These are phyloP conservation scores for Barnardius zonarius DNA, from an alignment of 2,113 vertebrate genomes.

Conservation along the genomic window DNA sequence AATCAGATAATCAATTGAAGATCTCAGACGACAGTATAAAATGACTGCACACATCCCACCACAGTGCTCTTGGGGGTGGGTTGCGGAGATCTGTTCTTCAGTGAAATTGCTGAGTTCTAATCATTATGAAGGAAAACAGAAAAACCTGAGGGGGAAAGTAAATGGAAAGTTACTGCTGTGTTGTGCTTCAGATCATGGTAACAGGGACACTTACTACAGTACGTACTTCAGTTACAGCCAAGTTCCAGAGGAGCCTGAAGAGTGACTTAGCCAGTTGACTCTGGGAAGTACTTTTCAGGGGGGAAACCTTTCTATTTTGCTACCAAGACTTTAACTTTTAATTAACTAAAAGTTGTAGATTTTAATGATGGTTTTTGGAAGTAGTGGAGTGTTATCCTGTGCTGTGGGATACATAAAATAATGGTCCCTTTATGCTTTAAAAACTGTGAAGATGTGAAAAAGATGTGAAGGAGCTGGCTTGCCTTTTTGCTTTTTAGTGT, in stretches of 20 bases:
- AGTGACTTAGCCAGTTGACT: not conserved
- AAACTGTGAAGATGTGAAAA: not conserved
- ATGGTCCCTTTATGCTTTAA: not conserved
- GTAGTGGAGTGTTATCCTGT: not conserved
- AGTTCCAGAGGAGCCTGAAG: not conserved
- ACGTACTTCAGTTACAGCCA: not conserved
- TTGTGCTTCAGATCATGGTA: not conserved
- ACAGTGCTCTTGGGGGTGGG: not conserved
- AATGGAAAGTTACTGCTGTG: not conserved
- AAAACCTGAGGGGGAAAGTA: not conserved
- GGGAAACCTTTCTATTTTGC: not conserved
- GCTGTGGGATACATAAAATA: not conserved
- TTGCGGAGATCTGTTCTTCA: not conserved
- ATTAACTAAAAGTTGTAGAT: not conserved
- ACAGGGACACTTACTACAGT: not conserved
- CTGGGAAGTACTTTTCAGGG: not conserved
- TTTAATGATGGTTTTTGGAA: not conserved
- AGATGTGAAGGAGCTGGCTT: not conserved
- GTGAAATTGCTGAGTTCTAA: not conserved
- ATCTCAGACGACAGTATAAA: not conserved
- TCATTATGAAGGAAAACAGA: not conserved
- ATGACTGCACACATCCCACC: fast-evolving
- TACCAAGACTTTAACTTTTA: not conserved
- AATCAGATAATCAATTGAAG: not conserved
- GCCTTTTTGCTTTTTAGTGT: not conserved